Conservation (phyloP, 1,140 invertebrate species). For the Harlomillsia oculata region DNA sequence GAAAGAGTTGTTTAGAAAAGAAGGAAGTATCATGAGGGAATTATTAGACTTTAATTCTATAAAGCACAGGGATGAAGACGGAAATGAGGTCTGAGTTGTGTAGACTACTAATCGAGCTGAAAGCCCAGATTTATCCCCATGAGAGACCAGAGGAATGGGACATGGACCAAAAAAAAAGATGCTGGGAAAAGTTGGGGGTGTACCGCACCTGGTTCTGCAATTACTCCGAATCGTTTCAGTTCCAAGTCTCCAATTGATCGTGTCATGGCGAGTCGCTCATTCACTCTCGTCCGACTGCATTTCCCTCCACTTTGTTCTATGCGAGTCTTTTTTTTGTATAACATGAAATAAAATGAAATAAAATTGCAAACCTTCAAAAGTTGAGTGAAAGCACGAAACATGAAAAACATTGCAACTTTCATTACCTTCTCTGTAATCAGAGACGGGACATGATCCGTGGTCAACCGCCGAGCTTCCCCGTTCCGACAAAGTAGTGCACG, state of each 20-base stretch:
- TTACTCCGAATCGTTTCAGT: slow-evolving; percentile 48
- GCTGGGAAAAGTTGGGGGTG: not conserved
- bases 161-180: too few species aligned
- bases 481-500: slow-evolving; percentile 47
- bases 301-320: slow-evolving; percentile 38
- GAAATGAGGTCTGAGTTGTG: too few species aligned
- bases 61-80: too few species aligned
- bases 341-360: not conserved
- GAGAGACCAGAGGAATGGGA: too few species aligned
- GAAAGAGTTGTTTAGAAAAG: too few species aligned
- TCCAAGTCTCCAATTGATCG: slow-evolving; percentile 51
- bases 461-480: slow-evolving; percentile 43
- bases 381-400: too few species aligned
- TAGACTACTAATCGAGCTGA: too few species aligned
- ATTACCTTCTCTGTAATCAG: slow-evolving; percentile 41
- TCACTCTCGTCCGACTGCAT: slow-evolving; percentile 34
- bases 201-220: slow-evolving; percentile 42
- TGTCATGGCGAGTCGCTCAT: slow-evolving; percentile 49
- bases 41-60: too few species aligned
- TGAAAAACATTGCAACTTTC: too few species aligned
- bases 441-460: slow-evolving; percentile 46
- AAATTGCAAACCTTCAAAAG: not conserved
- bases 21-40: too few species aligned
- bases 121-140: too few species aligned
- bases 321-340: slow-evolving; percentile 29